Evolutionary conservation across 37 sponge, comb jelly and placozoan genomes (phyloP).

Genomic region (Eunapius fragilis): DNA sequence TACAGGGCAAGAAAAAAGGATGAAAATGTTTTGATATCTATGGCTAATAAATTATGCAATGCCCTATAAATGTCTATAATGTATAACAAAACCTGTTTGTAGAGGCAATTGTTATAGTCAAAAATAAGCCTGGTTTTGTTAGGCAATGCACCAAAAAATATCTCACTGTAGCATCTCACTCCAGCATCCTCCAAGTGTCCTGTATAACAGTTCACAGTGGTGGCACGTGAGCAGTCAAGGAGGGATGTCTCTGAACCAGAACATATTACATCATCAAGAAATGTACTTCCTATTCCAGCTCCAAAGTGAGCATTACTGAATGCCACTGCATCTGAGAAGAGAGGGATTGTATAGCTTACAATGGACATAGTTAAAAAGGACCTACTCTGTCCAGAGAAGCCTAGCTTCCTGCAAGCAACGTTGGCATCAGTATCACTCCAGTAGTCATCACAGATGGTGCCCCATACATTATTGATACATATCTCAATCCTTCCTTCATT

Average conservation of each 20-base stretch:
- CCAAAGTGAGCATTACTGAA: conserved; percentile 22
- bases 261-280: conserved; percentile 15
- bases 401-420: conserved; percentile 10
- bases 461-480: conserved; percentile 26
- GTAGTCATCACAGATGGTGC: conserved; percentile 19
- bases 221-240: conserved; percentile 1
- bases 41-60: no score
- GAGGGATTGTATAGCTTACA: not conserved
- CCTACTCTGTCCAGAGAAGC: not conserved
- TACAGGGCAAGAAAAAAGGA: no score
- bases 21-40: no score
- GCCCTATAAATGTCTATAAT: no score
- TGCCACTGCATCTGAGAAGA: conserved; percentile 5
- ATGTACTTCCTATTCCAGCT: conserved; percentile 2
- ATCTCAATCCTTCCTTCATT: conserved; percentile 26
- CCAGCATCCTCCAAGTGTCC: not conserved
- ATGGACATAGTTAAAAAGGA: not conserved
- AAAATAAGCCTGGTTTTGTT: no score
- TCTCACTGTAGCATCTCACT: no score
- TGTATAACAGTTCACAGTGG: not conserved
- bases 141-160: not conserved
- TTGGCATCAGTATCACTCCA: conserved; percentile 9
- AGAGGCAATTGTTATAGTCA: no score
- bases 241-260: not conserved
- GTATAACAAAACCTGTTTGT: no score